These are phyloP conservation scores for Anoplophora glabripennis DNA, from an alignment of 1,140 invertebrate species.

Conservation along the genomic window DNA sequence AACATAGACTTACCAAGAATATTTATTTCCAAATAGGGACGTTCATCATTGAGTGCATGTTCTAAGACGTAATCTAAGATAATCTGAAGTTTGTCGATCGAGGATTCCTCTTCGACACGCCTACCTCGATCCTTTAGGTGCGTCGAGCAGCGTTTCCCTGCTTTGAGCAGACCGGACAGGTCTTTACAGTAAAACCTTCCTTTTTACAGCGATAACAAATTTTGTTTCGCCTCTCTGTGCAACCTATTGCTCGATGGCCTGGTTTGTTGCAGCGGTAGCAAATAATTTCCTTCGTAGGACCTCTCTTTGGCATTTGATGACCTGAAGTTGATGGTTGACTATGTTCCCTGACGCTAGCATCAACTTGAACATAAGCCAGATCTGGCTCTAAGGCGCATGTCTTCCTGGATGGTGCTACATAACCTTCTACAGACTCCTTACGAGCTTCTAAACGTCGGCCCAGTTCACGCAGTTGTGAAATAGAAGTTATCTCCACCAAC, in stretches of 20 bases:
- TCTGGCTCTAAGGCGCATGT: not conserved
- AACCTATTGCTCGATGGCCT: not conserved
- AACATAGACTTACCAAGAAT: not conserved
- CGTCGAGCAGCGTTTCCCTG: not conserved
- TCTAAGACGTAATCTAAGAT: not conserved
- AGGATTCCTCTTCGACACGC: not conserved
- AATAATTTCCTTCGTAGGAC: not conserved
- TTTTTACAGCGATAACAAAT: conserved; percentile 4
- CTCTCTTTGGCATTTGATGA: no score
- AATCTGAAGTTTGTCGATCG: not conserved
- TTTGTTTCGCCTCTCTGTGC: not conserved
- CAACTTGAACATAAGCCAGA: not conserved
- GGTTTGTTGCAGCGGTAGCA: not conserved
- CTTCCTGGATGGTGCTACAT: conserved; percentile 12
- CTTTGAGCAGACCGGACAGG: not conserved
- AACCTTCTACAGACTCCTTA: conserved; percentile 3
- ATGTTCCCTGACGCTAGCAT: no score
- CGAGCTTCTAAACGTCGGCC: conserved; percentile 9
- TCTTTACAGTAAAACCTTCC: no score
- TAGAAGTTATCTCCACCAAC: conserved; percentile 2
- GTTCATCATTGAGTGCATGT: not conserved
- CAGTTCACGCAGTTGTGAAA: conserved; percentile 5
- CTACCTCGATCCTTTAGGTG: not conserved
- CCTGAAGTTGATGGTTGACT: not conserved
- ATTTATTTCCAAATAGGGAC: not conserved